These are phyloP conservation scores for Dasyornis broadbenti DNA, from an alignment of 2,113 vertebrate genomes.

Conservation along the genomic window DNA sequence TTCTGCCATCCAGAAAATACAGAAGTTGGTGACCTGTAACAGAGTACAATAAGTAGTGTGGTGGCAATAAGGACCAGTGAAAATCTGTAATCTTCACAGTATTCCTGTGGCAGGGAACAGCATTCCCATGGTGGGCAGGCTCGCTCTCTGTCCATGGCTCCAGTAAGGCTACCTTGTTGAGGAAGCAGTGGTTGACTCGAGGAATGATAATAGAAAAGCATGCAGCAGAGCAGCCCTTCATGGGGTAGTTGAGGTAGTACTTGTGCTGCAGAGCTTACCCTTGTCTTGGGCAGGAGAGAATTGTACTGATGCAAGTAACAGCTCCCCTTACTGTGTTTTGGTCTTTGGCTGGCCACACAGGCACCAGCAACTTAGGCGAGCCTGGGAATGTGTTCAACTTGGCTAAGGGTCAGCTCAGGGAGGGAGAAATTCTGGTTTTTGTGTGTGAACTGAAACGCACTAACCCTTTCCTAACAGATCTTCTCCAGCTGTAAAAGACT, in stretches of 20 bases:
- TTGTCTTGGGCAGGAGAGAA: background rate
- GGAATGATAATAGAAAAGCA: background rate
- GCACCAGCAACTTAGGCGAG: background rate
- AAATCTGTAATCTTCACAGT: background rate
- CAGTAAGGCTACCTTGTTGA: background rate
- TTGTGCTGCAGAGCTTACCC: background rate
- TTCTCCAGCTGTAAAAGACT: background rate
- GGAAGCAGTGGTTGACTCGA: background rate
- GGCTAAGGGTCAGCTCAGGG: background rate
- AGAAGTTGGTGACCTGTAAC: background rate
- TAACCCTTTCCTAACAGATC: background rate
- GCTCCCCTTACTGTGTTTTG: background rate
- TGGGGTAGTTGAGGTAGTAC: background rate
- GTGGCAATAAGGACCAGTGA: background rate
- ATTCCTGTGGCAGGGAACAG: fast-evolving
- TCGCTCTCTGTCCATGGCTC: fast-evolving
- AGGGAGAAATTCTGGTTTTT: background rate
- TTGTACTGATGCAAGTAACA: background rate
- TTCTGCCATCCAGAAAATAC: background rate
- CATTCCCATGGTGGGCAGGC: fast-evolving
- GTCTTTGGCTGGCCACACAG: background rate
- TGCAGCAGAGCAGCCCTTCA: background rate
- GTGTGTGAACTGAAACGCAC: background rate
- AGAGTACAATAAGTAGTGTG: background rate
- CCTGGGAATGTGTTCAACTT: background rate